phyloP scores from a whole-genome alignment of 1,140 invertebrate genomes.

The Amyelois transitella region DNA sequence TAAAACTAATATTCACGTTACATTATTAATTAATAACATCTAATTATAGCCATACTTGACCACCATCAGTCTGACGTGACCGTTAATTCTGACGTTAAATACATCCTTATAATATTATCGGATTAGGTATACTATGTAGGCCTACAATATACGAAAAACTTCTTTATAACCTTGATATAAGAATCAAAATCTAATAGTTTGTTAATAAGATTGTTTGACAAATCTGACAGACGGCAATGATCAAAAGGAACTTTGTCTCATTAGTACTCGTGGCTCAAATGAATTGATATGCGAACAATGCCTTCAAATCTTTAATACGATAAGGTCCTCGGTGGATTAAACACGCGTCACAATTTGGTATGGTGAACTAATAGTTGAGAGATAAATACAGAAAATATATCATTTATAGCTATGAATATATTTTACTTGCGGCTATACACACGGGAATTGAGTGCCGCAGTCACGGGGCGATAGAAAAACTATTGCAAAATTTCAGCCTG shows the following conservation, averaged over 20 bases:
- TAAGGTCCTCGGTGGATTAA: constrained; percentile 26
- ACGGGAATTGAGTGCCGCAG: too few relatives aligned
- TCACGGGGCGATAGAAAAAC: too few relatives aligned
- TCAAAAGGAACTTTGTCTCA: constrained; percentile 34
- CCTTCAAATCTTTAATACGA: constrained; percentile 25
- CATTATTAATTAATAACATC: neutral
- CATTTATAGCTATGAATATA: too few relatives aligned
- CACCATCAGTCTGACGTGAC: neutral
- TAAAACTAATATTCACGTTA: too few relatives aligned
- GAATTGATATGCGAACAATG: constrained; percentile 32
- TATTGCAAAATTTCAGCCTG: too few relatives aligned
- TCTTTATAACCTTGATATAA: constrained; percentile 7
- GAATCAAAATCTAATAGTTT: neutral
- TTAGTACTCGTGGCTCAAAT: constrained; percentile 40
- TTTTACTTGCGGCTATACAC: too few relatives aligned
- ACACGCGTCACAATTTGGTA: constrained; percentile 11
- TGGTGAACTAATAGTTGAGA: neutral
- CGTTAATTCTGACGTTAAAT: constrained; percentile 26
- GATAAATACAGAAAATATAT: neutral
- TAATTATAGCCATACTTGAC: neutral
- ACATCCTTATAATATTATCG: constrained; percentile 47
- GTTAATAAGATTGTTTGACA: constrained; percentile 13
- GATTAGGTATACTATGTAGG: constrained; percentile 22
- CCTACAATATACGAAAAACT: constrained; percentile 2
- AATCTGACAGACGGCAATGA: constrained; percentile 35